Percentiles rank a stretch among this genome's conserved stretches.
Conservation (phyloP, 2,113 vertebrate genomes). For the Mormoops blainvillei region DNA sequence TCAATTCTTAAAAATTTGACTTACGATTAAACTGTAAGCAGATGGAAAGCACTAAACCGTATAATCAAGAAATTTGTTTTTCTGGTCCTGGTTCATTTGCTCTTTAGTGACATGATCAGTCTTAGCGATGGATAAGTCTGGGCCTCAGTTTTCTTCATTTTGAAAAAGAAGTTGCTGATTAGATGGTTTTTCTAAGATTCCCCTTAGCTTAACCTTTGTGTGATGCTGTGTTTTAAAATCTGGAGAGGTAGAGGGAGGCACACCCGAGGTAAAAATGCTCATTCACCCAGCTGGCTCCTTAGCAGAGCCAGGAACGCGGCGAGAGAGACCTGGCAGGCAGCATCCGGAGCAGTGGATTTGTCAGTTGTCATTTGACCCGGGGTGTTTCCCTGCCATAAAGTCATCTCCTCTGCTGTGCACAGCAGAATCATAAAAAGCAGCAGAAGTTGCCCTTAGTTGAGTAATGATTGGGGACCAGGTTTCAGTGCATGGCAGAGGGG, state of each 20-base stretch:
- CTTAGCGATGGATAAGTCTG: not conserved
- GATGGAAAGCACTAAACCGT: not conserved
- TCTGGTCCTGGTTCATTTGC: not conserved
- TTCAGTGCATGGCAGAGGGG: rapidly evolving
- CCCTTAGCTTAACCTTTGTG: not conserved
- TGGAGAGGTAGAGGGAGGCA: not conserved
- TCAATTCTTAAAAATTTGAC: not conserved
- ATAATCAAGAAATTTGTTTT: not conserved
- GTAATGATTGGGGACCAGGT: too few species aligned
- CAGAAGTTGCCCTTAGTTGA: not conserved
- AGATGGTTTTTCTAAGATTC: not conserved
- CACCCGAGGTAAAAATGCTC: not conserved
- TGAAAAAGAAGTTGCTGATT: not conserved
- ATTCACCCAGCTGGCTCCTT: not conserved
- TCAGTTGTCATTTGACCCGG: not conserved
- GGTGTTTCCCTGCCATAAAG: not conserved
- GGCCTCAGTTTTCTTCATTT: not conserved
- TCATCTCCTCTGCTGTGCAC: not conserved
- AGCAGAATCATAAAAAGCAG: not conserved
- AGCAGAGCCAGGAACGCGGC: not conserved
- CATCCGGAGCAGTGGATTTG: rapidly evolving
- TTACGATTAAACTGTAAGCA: not conserved
- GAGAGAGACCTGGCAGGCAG: not conserved
- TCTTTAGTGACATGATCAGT: not conserved
- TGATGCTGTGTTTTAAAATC: not conserved